Conservation (phyloP, 2,888 invertebrate genomes). For the Dioctria linearis region DNA sequence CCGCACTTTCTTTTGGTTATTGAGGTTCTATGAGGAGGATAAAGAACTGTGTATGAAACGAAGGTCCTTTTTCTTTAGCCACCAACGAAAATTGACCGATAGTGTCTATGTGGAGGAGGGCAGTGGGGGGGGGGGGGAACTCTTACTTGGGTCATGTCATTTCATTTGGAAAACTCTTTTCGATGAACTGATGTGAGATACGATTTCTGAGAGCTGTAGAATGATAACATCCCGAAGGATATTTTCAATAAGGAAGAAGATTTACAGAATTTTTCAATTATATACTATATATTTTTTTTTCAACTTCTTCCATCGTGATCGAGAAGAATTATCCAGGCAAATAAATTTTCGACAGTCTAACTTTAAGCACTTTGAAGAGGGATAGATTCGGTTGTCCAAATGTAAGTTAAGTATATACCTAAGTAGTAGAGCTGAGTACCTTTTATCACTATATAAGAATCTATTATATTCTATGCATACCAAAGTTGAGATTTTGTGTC, state of each 20-base stretch:
- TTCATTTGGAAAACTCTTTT: slow-evolving; percentile 28
- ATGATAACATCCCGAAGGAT: slow-evolving; percentile 22
- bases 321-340: no score
- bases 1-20: no score
- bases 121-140: no score
- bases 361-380: no score
- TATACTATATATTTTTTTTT: background rate
- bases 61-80: background rate
- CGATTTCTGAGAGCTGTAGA: slow-evolving; percentile 23
- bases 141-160: slow-evolving; percentile 5
- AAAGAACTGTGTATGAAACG: background rate
- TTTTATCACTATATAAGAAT: no score
- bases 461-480: background rate
- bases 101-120: no score
- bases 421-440: no score
- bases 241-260: background rate
- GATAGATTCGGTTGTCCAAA: no score
- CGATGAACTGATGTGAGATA: slow-evolving; percentile 28
- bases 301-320: background rate
- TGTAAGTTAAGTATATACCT: no score
- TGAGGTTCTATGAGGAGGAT: background rate
- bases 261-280: slow-evolving; percentile 28
- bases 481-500: slow-evolving; percentile 17
- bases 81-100: slow-evolving; percentile 22
- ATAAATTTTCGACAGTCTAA: no score